Base-by-base conservation (phyloP, 2,113 vertebrate genomes). In the Trogon surrucura region DNA sequence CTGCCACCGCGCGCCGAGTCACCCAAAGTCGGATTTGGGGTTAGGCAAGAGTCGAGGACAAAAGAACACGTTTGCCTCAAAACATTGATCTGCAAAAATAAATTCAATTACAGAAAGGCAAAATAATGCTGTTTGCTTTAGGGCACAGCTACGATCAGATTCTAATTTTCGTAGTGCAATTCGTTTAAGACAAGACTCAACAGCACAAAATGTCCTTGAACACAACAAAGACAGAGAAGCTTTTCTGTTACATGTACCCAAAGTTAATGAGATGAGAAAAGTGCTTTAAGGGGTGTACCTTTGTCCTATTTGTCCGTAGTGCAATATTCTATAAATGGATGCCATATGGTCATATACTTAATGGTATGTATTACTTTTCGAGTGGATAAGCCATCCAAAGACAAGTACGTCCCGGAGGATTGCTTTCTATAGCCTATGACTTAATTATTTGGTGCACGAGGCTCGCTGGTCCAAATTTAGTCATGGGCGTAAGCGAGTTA, bases 361-460 rank as follows among this genome's bases (percentile, higher is more conserved):
- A 88, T 93, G 93, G 69, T 93, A 81, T 91, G 86, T 89, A 85
- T 96, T 69, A 38, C 86, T 92, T 79, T 65, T 94, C 88, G 65
- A 96, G 80, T 66, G 93, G 92, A 94, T 93, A 93, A 96, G 93
- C 96, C 93, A 93, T 81, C 94, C 88, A 81, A 90, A 92, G 92
- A 38, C 83, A 89, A 95, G 88, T n/a, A 86, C 5, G 0, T 96
- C 96, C 95, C 95, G 69, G 88, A 85, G 77, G 95, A 80, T 91
- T 79, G 80, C 92, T 94, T 96, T 95, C 92, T 92, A 91, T 93
- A 92, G 92, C 82, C 80, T 80, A 2, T 93, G 85, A 93, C 80
- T 97, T 97, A 88, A 95, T 91, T 87, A 93, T 92, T 95, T 85
- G 92, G 50, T 92, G 80, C 92, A 95, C 54, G 85, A 93, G 93